These are phyloP conservation scores for Drosophila littoralis DNA, from an alignment of 1,140 invertebrate genomes.

Conservation along the genomic window DNA sequence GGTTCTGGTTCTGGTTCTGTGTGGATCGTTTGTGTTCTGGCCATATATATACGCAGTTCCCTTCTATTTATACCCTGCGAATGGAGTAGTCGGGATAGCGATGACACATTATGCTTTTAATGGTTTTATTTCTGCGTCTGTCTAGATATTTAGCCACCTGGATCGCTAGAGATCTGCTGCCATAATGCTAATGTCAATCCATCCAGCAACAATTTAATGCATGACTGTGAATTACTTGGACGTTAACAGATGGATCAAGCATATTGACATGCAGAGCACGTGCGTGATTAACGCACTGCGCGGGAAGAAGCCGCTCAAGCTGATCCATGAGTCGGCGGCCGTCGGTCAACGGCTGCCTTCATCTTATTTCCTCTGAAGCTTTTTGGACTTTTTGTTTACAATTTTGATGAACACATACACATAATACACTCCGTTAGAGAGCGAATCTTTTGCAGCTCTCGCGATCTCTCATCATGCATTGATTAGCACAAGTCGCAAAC, in stretches of 20 bases:
- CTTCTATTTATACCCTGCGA: constrained; percentile 71
- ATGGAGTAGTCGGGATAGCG: constrained; percentile 19
- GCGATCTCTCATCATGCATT: constrained; percentile 23
- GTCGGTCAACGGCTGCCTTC: constrained; percentile 20
- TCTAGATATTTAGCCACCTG: constrained; percentile 51
- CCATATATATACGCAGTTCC: constrained; percentile 41
- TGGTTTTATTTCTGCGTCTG: constrained; percentile 53
- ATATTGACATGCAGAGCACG: constrained; percentile 64
- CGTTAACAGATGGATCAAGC: constrained; percentile 44
- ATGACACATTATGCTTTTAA: constrained; percentile 72
- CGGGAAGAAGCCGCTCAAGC: constrained; percentile 21
- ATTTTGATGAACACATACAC: constrained; percentile 33
- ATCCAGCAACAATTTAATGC: constrained; percentile 41
- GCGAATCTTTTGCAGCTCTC: constrained; percentile 12
- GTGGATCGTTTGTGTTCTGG: constrained; percentile 46
- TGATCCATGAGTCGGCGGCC: constrained; percentile 34
- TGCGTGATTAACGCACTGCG: constrained; percentile 21
- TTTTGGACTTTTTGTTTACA: constrained; percentile 23
- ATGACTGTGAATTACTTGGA: constrained; percentile 63
- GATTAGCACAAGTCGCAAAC: constrained; percentile 30
- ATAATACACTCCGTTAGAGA: constrained; percentile 31
- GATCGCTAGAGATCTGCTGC: constrained; percentile 60
- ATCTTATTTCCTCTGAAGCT: constrained; percentile 37
- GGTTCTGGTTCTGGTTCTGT: constrained; percentile 21
- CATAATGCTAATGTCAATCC: constrained; percentile 50